These are phyloP conservation scores for Oreocharis arfaki DNA, from an alignment of 2,113 vertebrate genomes.

Conservation along the genomic window DNA sequence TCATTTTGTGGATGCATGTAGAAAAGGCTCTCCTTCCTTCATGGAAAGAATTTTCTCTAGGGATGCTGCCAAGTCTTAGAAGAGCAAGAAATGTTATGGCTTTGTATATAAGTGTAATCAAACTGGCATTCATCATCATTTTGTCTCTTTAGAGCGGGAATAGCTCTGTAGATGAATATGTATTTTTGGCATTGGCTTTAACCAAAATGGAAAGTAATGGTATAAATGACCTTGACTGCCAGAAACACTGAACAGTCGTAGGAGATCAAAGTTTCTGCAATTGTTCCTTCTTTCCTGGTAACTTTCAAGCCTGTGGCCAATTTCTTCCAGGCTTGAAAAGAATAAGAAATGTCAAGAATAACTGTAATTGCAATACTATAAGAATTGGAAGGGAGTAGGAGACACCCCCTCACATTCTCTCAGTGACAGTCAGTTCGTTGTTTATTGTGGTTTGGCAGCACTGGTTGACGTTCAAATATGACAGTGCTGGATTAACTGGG, in stretches of 20 bases:
- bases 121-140: not conserved
- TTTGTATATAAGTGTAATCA: constrained; percentile 1
- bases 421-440: not conserved
- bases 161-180: not conserved
- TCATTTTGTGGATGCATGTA: not conserved
- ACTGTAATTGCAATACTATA: not conserved
- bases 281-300: not conserved
- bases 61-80: not conserved
- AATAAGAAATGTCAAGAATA: constrained; percentile 25
- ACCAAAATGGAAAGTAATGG: not conserved
- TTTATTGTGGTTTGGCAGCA: not conserved
- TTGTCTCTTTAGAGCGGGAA: not conserved
- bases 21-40: not conserved
- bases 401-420: not conserved
- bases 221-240: not conserved
- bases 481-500: not conserved
- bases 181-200: not conserved
- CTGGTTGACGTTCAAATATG: not conserved
- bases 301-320: not conserved
- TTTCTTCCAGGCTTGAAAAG: not conserved
- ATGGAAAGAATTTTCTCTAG: constrained; percentile 1
- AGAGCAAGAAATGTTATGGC: not conserved
- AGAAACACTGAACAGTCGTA: not conserved
- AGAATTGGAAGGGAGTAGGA: not conserved
- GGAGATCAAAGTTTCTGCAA: not conserved